These are phyloP conservation scores for Acronicta leporina DNA, from an alignment of 2,888 invertebrate species.

Conservation along the genomic window DNA sequence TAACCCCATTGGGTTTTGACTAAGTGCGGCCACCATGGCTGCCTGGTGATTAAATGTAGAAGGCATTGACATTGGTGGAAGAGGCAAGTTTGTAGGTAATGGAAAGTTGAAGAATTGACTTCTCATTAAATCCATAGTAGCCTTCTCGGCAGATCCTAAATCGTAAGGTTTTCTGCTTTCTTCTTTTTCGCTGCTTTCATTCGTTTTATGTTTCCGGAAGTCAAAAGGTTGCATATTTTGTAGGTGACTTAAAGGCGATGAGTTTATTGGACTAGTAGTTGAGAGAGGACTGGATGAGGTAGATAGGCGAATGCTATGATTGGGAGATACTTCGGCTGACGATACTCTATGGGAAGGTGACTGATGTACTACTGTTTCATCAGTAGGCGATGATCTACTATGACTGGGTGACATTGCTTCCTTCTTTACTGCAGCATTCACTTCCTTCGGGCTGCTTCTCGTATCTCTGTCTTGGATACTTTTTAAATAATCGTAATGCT, in stretches of 20 bases:
- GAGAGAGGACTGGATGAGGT: slow-evolving; percentile 85
- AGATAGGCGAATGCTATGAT: slow-evolving; percentile 78
- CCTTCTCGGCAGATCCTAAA: slow-evolving; percentile 76
- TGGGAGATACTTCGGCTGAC: slow-evolving; percentile 81
- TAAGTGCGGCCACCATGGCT: slow-evolving; percentile 90
- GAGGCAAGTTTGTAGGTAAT: slow-evolving; percentile 89
- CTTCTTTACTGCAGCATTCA: slow-evolving; percentile 70
- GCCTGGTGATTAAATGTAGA: slow-evolving; percentile 90
- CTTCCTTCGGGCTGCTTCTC: slow-evolving; percentile 59
- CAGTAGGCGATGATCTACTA: slow-evolving; percentile 70
- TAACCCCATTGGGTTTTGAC: slow-evolving; percentile 90
- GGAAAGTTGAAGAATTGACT: slow-evolving; percentile 91
- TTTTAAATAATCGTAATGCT: slow-evolving; percentile 80
- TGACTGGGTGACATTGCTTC: slow-evolving; percentile 76
- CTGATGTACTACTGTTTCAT: slow-evolving; percentile 52
- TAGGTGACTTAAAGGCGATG: slow-evolving; percentile 95
- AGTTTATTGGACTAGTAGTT: slow-evolving; percentile 90
- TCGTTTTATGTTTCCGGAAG: slow-evolving; percentile 91
- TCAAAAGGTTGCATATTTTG: slow-evolving; percentile 99
- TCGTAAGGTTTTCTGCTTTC: slow-evolving; percentile 84
- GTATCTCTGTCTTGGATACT: slow-evolving; percentile 80
- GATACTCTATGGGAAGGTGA: slow-evolving; percentile 76
- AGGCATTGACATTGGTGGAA: slow-evolving; percentile 88
- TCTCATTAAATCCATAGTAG: slow-evolving; percentile 90
- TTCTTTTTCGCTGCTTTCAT: slow-evolving; percentile 77